These are phyloP conservation scores for Hymenopus coronatus DNA, from an alignment of 2,888 invertebrate genomes.

Conservation along the genomic window DNA sequence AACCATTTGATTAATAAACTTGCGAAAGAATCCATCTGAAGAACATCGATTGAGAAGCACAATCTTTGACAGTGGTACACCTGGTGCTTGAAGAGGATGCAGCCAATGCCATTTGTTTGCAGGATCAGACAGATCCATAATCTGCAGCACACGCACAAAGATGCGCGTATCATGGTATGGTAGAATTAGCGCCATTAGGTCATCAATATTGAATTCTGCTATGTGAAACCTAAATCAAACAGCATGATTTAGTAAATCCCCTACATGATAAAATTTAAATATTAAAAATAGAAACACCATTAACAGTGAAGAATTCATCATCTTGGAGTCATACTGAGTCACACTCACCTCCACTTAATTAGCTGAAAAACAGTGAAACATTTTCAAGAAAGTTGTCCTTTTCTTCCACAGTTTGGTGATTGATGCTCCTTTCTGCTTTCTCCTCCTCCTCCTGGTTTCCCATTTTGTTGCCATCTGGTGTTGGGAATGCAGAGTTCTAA, in stretches of 20 bases:
- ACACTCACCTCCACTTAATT: no score
- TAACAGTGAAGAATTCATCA: no score
- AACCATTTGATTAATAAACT: constrained; percentile 60
- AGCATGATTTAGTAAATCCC: constrained; percentile 3
- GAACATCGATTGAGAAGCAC: constrained; percentile 71
- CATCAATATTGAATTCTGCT: constrained; percentile 82
- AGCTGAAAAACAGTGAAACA: no score
- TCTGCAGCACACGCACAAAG: constrained; percentile 77
- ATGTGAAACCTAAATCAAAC: constrained; percentile 66
- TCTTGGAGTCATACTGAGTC: no score
- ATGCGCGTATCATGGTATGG: constrained; percentile 93
- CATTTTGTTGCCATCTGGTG: no score
- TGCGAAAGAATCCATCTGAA: constrained; percentile 59
- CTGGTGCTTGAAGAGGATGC: constrained; percentile 67
- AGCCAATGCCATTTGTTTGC: constrained; percentile 77
- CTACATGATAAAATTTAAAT: no score
- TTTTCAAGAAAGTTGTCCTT: no score
- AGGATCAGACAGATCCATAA: constrained; percentile 61
- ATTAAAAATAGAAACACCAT: no score
- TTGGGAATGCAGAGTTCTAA: no score
- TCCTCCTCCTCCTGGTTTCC: no score
- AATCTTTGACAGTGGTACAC: constrained; percentile 69
- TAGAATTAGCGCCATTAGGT: constrained; percentile 74
- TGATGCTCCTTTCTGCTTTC: no score
- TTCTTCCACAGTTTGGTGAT: no score